Evolutionary conservation across 2,888 invertebrate genomes (phyloP).

Genomic region (Calameuta idolon): DNA sequence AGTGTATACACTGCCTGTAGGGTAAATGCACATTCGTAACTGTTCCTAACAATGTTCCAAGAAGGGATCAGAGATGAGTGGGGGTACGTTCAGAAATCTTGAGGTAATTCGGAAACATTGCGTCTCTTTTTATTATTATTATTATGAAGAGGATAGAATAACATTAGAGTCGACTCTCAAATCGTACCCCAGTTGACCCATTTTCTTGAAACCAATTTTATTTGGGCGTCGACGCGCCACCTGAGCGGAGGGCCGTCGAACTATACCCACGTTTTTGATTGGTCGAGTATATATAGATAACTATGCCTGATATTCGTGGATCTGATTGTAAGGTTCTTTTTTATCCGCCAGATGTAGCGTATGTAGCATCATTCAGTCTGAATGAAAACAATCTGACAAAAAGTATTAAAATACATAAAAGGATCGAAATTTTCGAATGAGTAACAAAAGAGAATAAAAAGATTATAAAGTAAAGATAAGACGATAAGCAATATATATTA

Average conservation of each 20-base stretch:
- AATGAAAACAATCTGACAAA: neutral
- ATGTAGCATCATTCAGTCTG: neutral
- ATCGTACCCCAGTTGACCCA: too few species aligned
- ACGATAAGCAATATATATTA: neutral
- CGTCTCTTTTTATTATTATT: too few species aligned
- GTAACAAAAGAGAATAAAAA: neutral
- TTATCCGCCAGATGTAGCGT: neutral
- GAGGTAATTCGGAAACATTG: too few species aligned
- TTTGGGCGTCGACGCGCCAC: too few species aligned
- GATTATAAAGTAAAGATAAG: neutral
- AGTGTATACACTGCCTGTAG: neutral
- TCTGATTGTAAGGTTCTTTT: neutral
- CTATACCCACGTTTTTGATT: too few species aligned
- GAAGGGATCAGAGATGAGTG: neutral
- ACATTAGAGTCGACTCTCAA: too few species aligned
- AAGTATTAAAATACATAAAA: neutral
- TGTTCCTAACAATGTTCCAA: neutral
- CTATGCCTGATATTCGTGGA: too few species aligned
- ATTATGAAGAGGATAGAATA: too few species aligned
- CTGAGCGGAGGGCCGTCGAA: too few species aligned
- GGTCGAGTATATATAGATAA: too few species aligned
- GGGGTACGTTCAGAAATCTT: too few species aligned
- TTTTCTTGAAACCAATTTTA: too few species aligned
- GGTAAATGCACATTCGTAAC: neutral
- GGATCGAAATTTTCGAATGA: neutral